Base-by-base conservation (phyloP, 2,888 invertebrate species). In the Tryphoninae sp. region DNA sequence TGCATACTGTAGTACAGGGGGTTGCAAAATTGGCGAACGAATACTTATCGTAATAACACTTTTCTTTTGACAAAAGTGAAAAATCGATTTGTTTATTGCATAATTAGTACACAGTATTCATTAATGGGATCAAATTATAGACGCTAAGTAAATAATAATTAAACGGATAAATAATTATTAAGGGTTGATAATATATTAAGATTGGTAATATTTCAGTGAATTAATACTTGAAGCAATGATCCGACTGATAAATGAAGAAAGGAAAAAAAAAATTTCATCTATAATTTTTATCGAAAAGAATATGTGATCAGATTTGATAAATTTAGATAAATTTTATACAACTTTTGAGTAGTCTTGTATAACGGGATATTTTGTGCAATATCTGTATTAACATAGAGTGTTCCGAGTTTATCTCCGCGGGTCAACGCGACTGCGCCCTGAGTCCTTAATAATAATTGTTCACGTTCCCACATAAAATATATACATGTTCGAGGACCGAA, bases 381-480 rank as follows among this genome's bases (percentile, higher is more conserved):
- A 68, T 68, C 53, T 69, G 22, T 45, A 64, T 61, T 22, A 51
- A 51, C 51, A 45, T 22, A 62, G 26, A 71, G 71, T 55, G 71
- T 78, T 4, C 64, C 69, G 68, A 71, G 76, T 71, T 64, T 78
- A 71, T 71, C 64, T 78, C 62, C 45, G 71, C 55, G 77, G 77
- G 77, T 78, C 77, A 71, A 78, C 77, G 77, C 77, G 77, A 64
- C 77, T 78, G 77, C 77, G 77, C 77, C 22, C 45, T 26, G 55
- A 55, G 69, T 71, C 55, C 77, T 78, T 78, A 64, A 78, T 71
- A 78, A 78, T 78, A 71, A 78, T 71, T 78, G 71, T 78, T 19
- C 62, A 62, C 42, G 61, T 49, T 40, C 62, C 13, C n/a, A 13
- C n/a, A 40, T 26, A 33, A 40, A 33, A 65, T 61, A 22, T 19